Conservation (phyloP, 2,797 vertebrate genomes). For the Pseudochromis fuscus region DNA sequence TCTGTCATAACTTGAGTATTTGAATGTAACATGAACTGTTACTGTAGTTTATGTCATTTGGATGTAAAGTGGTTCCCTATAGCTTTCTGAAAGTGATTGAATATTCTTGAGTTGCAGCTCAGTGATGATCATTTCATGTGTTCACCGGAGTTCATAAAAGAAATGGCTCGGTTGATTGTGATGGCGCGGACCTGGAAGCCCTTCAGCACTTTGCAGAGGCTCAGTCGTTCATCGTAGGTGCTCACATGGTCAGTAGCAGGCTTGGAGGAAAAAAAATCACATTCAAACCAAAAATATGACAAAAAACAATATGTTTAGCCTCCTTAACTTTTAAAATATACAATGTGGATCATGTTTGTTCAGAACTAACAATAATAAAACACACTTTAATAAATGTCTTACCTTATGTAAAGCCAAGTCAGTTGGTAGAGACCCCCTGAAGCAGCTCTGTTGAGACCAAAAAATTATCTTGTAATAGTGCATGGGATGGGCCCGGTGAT, state of each 20-base stretch:
- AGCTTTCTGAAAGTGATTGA: constrained; percentile 13
- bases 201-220: constrained; percentile 80
- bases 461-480: background rate
- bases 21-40: background rate
- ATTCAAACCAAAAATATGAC: background rate
- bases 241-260: background rate
- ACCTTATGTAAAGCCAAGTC: constrained; percentile 47
- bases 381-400: constrained; percentile 8
- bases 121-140: constrained; percentile 35
- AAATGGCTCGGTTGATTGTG: constrained; percentile 80
- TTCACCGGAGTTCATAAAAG: constrained; percentile 68
- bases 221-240: constrained; percentile 71
- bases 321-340: background rate
- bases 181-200: constrained; percentile 80
- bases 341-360: too few relatives aligned
- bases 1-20: constrained; percentile 6
- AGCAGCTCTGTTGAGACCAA: constrained; percentile 77
- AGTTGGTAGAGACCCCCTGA: constrained; percentile 29
- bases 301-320: too few relatives aligned
- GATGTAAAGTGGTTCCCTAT: constrained; percentile 5
- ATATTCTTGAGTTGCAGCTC: background rate
- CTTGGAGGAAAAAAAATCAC: constrained; percentile 41
- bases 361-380: background rate
- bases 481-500: background rate
- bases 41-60: constrained; percentile 23